These are phyloP conservation scores for Nesoenas mayeri DNA, from an alignment of 2,113 vertebrate species.

Conservation along the genomic window DNA sequence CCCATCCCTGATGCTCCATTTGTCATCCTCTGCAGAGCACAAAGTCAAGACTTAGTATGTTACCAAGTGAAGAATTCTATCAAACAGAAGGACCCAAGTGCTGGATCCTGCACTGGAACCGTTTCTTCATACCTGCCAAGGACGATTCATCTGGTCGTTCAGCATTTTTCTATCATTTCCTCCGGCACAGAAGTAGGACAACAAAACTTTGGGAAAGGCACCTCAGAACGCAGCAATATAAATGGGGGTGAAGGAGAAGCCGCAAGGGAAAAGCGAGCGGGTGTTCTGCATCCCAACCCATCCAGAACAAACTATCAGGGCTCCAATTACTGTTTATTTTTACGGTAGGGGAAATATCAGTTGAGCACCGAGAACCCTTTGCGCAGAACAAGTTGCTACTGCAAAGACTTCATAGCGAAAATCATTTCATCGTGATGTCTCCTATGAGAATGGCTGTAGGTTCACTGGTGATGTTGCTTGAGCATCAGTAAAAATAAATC, in stretches of 20 bases:
- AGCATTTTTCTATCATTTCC: not conserved
- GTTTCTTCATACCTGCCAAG: not conserved
- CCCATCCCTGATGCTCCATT: not conserved
- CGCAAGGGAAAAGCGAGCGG: not conserved
- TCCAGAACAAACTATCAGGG: not conserved
- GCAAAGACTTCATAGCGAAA: not conserved
- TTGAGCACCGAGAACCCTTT: not conserved
- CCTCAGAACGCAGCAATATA: not conserved
- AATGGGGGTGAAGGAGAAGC: fast-evolving
- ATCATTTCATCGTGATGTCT: not conserved
- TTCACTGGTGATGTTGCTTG: not conserved
- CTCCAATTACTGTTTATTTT: not conserved
- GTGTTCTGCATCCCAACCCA: not conserved
- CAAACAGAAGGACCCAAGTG: not conserved
- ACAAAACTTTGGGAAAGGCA: not conserved
- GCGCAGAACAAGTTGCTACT: not conserved
- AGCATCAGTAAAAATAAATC: not conserved
- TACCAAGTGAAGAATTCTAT: not conserved
- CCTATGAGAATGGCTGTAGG: not conserved
- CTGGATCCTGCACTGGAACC: not conserved
- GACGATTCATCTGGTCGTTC: not conserved
- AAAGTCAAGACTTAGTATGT: not conserved
- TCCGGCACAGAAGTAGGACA: not conserved
- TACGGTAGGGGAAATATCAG: not conserved
- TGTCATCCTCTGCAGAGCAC: not conserved